Conservation (phyloP, 2,888 invertebrate genomes). For the Phyto melanocephala region DNA sequence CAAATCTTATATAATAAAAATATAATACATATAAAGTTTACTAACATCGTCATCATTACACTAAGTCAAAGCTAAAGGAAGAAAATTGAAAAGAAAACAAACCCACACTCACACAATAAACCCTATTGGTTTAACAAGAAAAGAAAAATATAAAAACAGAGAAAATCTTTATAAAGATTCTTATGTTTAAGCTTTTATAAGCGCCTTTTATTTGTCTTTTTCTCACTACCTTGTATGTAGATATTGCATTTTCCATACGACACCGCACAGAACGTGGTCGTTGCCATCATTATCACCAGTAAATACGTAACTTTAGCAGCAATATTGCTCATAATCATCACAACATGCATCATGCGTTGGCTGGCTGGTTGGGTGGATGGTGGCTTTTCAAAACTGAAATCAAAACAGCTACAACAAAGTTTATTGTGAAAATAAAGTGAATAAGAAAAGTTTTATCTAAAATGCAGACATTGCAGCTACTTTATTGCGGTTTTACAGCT, state of each 20-base stretch:
- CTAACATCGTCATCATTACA: conserved; percentile 7
- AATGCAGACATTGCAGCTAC: conserved; percentile 46
- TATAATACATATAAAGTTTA: conserved; percentile 41
- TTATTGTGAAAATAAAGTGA: conserved; percentile 11
- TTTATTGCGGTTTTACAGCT: conserved; percentile 51
- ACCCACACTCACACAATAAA: neutral
- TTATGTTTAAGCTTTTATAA: neutral
- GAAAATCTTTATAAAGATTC: neutral
- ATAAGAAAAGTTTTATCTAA: conserved; percentile 45
- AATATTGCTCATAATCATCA: neutral
- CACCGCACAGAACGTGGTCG: conserved; percentile 9
- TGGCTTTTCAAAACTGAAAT: conserved; percentile 1
- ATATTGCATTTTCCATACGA: conserved; percentile 10
- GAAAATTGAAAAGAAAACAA: neutral
- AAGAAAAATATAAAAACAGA: neutral
- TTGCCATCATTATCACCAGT: conserved; percentile 11
- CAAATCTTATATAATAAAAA: conserved; percentile 28
- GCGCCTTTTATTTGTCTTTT: neutral
- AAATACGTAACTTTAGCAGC: neutral
- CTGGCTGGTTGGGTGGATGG: neutral
- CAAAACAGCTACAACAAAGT: neutral
- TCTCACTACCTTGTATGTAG: neutral
- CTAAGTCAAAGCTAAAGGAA: neutral
- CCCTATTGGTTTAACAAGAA: neutral
- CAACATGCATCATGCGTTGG: conserved; percentile 29